Percentiles rank a stretch among this genome's conserved stretches.
These are phyloP conservation scores for Eira barbara DNA, from an alignment of 2,113 vertebrate genomes.

Conservation along the genomic window DNA sequence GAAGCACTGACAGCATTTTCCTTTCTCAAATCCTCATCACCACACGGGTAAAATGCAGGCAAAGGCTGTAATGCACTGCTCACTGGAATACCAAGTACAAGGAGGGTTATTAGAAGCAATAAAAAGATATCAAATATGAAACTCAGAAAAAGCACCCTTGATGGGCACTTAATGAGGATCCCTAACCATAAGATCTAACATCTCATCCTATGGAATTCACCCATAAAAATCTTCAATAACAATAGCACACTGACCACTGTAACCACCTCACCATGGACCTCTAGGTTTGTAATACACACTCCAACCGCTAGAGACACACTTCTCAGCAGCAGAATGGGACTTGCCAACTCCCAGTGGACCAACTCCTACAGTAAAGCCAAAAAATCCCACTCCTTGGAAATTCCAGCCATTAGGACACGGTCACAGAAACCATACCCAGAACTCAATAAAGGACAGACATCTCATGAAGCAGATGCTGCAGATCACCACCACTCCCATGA, in stretches of 20 bases:
- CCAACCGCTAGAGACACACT: neutral
- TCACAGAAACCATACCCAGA: too few relatives aligned
- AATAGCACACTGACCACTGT: neutral
- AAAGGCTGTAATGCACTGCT: neutral
- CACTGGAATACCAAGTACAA: neutral
- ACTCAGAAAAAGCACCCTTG: neutral
- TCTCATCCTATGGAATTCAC: neutral
- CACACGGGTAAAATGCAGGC: neutral
- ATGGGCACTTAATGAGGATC: neutral
- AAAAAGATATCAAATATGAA: neutral
- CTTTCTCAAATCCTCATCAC: neutral
- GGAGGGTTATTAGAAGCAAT: neutral
- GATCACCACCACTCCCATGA: too few relatives aligned
- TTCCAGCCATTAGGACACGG: too few relatives aligned
- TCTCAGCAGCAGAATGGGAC: too few relatives aligned
- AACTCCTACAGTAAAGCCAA: too few relatives aligned
- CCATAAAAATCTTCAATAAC: neutral
- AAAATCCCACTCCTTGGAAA: too few relatives aligned
- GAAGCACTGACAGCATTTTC: neutral
- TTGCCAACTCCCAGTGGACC: too few relatives aligned
- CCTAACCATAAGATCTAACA: neutral
- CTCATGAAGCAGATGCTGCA: too few relatives aligned
- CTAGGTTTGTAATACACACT: neutral
- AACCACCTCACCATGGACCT: neutral
- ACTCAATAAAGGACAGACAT: too few relatives aligned